Percentiles rank a stretch among this genome's conserved stretches.
Evolutionary conservation across 2,113 vertebrate species (phyloP).

Genomic region (Phodopus roborovskii): DNA sequence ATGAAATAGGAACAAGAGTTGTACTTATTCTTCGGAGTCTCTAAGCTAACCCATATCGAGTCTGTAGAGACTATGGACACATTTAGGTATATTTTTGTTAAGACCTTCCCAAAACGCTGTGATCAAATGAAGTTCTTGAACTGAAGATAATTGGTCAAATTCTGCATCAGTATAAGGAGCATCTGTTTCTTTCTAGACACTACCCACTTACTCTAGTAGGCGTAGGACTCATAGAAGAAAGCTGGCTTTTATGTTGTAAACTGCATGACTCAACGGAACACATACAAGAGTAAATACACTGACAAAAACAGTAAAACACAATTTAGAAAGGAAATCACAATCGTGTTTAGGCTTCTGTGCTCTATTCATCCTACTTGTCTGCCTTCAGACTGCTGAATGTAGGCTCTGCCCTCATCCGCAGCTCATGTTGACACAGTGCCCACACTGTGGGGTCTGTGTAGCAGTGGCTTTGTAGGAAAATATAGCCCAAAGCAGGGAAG

Average conservation of each 20-base stretch:
- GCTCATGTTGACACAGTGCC: not conserved
- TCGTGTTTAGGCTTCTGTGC: not conserved
- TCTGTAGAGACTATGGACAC: not conserved
- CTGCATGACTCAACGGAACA: not conserved
- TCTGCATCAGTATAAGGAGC: conserved; percentile 27
- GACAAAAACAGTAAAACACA: not conserved
- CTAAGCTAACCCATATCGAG: not conserved
- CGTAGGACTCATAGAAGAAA: not conserved
- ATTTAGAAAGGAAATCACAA: not conserved
- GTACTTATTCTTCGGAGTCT: not conserved
- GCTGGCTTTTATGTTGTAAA: not conserved
- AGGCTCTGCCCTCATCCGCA: not conserved
- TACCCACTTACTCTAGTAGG: not conserved
- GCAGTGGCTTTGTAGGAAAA: conserved; percentile 72
- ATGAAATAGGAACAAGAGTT: not conserved
- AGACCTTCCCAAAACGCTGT: not conserved
- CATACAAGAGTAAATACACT: not conserved
- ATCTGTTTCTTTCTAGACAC: not conserved
- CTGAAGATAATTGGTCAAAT: conserved; percentile 36
- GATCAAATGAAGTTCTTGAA: conserved; percentile 1
- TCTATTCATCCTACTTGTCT: not conserved
- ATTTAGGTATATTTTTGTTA: not conserved
- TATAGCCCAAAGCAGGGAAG: conserved; percentile 23
- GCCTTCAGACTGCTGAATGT: not conserved
- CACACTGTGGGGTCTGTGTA: conserved; percentile 56